phyloP scores from a whole-genome alignment of 2,113 vertebrate genomes.

The Argyrosomus japonicus region DNA sequence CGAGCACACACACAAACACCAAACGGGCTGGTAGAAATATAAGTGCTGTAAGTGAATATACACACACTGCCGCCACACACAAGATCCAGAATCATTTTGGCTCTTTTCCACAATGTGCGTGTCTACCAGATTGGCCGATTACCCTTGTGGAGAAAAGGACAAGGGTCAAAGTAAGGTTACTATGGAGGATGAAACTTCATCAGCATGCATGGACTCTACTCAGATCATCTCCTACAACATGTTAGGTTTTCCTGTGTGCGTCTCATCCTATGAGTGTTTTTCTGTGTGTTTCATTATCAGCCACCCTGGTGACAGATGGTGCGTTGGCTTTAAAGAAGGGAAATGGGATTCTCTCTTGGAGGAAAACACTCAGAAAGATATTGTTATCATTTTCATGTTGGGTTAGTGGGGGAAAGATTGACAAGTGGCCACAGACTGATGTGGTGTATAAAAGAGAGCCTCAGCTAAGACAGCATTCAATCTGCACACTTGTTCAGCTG shows the following conservation, averaged over 20 bases:
- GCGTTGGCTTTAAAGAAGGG: slow-evolving; percentile 51
- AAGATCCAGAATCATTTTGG: slow-evolving; percentile 45
- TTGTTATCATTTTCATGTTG: slow-evolving; percentile 51
- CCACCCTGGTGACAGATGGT: slow-evolving; percentile 54
- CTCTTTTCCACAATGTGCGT: slow-evolving; percentile 51
- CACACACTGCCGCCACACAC: background rate
- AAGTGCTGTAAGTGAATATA: slow-evolving; percentile 41
- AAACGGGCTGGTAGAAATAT: slow-evolving; percentile 17
- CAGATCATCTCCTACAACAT: slow-evolving; percentile 50
- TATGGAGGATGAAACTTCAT: slow-evolving; percentile 55
- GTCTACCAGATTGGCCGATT: slow-evolving; percentile 64
- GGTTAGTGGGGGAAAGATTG: slow-evolving; percentile 37
- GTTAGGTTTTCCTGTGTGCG: slow-evolving; percentile 38
- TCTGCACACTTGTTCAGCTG: slow-evolving; percentile 60
- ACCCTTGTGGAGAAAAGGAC: slow-evolving; percentile 56
- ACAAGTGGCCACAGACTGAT: slow-evolving; percentile 39
- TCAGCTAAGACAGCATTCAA: slow-evolving; percentile 41
- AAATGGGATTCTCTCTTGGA: slow-evolving; percentile 51
- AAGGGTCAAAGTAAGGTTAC: slow-evolving; percentile 64
- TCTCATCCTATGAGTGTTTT: slow-evolving; percentile 36
- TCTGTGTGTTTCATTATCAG: slow-evolving; percentile 51
- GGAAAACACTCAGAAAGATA: slow-evolving; percentile 46
- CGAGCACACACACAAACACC: background rate
- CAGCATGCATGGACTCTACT: slow-evolving; percentile 44
- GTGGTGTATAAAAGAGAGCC: slow-evolving; percentile 25